Conservation (phyloP, 2,113 vertebrate genomes). For the Mirza zaza region DNA sequence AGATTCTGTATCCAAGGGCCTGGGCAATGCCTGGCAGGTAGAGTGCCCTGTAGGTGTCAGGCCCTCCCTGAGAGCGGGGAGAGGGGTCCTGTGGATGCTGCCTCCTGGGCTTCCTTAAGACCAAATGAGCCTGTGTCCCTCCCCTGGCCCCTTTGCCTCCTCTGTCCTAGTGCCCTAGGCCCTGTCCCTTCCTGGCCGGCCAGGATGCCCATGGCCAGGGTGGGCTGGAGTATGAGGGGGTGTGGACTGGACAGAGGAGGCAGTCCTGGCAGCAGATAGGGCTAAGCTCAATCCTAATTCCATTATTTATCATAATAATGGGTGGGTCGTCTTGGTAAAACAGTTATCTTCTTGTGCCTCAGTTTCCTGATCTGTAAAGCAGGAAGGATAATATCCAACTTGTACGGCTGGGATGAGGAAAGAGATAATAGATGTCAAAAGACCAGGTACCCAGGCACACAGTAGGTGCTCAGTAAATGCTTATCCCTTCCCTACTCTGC, state of each 20-base stretch:
- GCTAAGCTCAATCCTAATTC: neutral
- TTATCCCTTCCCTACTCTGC: neutral
- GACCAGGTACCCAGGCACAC: neutral
- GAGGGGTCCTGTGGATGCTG: neutral
- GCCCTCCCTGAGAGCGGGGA: neutral
- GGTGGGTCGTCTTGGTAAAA: neutral
- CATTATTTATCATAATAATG: neutral
- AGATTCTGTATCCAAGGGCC: neutral
- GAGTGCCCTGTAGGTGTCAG: neutral
- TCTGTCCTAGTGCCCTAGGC: neutral
- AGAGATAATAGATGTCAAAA: too few species aligned
- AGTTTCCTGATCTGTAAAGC: constrained; percentile 1
- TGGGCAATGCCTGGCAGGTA: neutral
- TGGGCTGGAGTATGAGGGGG: neutral
- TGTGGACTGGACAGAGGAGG: neutral
- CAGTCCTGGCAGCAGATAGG: neutral
- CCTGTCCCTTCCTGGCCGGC: too few species aligned
- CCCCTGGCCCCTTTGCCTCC: neutral
- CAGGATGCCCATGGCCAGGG: neutral
- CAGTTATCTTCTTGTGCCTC: neutral
- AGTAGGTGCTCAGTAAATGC: neutral
- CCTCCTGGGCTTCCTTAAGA: neutral
- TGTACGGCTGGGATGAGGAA: neutral
- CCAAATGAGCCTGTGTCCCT: neutral
- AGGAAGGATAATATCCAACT: neutral